Percentiles rank a stretch among this genome's conserved stretches.
phyloP scores from a whole-genome alignment of 2,888 invertebrate genomes.

The Diplolepis rosae region DNA sequence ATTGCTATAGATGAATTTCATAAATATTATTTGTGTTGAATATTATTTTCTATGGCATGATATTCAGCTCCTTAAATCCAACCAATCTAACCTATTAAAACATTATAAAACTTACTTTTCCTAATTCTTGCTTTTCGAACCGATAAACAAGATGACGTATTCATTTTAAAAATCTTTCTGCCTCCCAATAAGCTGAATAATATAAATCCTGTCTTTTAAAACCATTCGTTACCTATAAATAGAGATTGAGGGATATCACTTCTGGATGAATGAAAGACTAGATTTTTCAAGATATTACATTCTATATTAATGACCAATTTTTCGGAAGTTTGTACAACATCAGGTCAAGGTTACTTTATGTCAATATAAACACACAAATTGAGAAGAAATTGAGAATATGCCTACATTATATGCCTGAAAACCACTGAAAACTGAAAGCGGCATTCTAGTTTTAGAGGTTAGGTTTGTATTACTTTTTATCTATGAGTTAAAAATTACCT shows the following conservation, averaged over 20 bases:
- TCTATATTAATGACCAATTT: background rate
- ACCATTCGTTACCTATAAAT: conserved; percentile 7
- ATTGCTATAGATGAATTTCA: too few species aligned
- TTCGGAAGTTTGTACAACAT: background rate
- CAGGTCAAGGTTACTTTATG: conserved; percentile 13
- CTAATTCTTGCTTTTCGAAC: background rate
- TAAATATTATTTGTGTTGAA: too few species aligned
- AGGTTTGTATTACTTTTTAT: background rate
- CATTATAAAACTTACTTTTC: conserved; percentile 13
- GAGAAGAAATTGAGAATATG: background rate
- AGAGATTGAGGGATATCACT: background rate
- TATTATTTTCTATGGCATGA: too few species aligned
- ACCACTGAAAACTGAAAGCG: background rate
- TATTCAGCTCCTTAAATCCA: too few species aligned
- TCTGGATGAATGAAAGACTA: background rate
- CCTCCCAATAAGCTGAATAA: background rate
- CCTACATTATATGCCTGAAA: background rate
- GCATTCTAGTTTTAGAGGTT: background rate
- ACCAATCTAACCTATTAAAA: background rate
- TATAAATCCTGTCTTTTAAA: background rate
- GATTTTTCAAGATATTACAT: background rate
- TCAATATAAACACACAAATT: conserved; percentile 18
- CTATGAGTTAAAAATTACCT: background rate
- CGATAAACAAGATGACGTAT: background rate
- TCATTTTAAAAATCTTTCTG: background rate